Base-by-base conservation (phyloP, 1,140 invertebrate species). In the Drosophila erecta region DNA sequence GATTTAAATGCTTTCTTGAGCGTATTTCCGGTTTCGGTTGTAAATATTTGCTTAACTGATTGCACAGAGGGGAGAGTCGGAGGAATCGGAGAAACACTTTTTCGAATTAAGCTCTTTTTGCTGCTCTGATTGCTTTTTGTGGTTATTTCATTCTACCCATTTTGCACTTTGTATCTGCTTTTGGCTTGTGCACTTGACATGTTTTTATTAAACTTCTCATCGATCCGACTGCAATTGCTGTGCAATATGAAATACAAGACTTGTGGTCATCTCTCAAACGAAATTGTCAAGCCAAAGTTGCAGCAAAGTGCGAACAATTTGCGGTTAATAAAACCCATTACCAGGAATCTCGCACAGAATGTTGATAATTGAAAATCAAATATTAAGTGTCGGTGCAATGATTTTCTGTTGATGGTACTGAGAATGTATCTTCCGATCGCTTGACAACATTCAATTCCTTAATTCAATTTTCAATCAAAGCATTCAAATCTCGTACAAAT, bases 1-100 rank as follows among this genome's bases (percentile, higher is more conserved):
- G 71, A 83, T 83, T 83, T 83, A 79, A 89, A 89, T 84, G 76
- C 64, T 60, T 89, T 73, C 78, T 71, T 69, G 27, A 51, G 66
- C 55, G 65, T 76, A 56, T 84, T 85, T 85, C 74, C 74, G 83
- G 50, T 35, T 55, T 71, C 47, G 43, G 49, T 51, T 65, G 51
- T 55, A 70, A 70, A 70, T 70, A 49, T 73, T 81, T 74, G 60
- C 57, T 57, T 54, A 33, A 37, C 51, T 70, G 79, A 67, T 72
- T 70, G 46, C 54, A 37, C 54, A 22, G 54, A 64, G 54, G 12
- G 27, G 37, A 20, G 14, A 38, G 37, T 38, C 5, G 33, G 33
- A 43, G 46, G 17, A 17, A 17, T 33, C 41, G 37, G 30, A 33
- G 47, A 56, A 59, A 64, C 44, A 64, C 51, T 54, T 57, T 55